Conservation (phyloP, 2,888 invertebrate genomes). For the Diaperis boleti region DNA sequence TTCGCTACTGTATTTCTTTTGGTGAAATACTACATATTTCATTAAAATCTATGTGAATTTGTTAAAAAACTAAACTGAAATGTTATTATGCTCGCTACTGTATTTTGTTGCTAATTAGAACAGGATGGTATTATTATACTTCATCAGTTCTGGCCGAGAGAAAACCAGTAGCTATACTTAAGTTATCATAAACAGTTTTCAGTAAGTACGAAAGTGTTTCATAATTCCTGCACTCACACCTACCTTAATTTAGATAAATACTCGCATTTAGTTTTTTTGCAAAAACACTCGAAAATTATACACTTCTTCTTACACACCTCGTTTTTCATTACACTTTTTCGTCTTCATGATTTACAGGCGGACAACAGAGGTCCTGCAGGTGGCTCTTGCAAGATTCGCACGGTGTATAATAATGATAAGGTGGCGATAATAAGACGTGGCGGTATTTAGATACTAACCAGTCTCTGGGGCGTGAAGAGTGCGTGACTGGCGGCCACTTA, state of each 20-base stretch:
- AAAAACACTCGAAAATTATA: slow-evolving; percentile 12
- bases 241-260: neutral
- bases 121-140: no score
- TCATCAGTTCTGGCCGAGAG: no score
- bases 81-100: no score
- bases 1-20: no score
- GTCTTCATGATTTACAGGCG: slow-evolving; percentile 18
- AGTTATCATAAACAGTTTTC: neutral
- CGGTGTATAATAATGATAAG: slow-evolving; percentile 46
- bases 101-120: no score
- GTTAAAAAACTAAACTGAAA: no score
- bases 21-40: no score
- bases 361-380: slow-evolving; percentile 15
- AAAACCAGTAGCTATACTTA: no score
- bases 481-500: slow-evolving; percentile 50
- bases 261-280: slow-evolving; percentile 8
- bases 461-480: slow-evolving; percentile 50
- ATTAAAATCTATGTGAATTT: no score
- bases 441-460: slow-evolving; percentile 48
- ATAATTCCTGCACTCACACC: slow-evolving; percentile 11
- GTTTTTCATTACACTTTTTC: slow-evolving; percentile 11
- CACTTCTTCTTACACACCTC: slow-evolving; percentile 3
- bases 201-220: slow-evolving; percentile 10
- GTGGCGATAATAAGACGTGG: slow-evolving; percentile 42
- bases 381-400: slow-evolving; percentile 33